phyloP scores from a whole-genome alignment of 2,113 vertebrate genomes.

The Tetraodon nigroviridis region DNA sequence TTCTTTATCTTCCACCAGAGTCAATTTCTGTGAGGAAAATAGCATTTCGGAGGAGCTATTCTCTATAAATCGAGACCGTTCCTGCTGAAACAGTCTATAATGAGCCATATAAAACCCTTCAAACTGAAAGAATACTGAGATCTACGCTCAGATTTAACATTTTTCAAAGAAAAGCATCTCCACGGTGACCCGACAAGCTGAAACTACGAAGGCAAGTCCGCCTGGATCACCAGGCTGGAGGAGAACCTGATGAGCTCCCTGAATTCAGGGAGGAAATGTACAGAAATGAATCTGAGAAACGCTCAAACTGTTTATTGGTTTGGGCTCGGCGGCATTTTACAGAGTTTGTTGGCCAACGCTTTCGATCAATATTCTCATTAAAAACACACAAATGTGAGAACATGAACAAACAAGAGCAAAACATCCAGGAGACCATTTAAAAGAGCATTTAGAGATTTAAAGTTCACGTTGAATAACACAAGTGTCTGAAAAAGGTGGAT shows the following conservation, averaged over 20 bases:
- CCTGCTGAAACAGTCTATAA: background rate
- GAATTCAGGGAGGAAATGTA: conserved; percentile 2
- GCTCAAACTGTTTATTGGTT: background rate
- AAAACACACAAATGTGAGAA: background rate
- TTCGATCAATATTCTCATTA: conserved; percentile 11
- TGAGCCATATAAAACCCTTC: background rate
- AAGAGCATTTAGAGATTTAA: too few species aligned
- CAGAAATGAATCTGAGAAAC: background rate
- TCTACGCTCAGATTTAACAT: conserved; percentile 33
- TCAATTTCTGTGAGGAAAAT: background rate
- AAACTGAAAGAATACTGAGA: conserved; percentile 27
- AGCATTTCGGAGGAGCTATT: background rate
- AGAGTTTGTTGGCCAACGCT: conserved; percentile 7
- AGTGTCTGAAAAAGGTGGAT: too few species aligned
- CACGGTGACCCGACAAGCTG: conserved; percentile 22
- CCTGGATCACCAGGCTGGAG: conserved; percentile 50
- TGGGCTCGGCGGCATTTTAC: conserved; percentile 6
- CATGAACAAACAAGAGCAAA: background rate
- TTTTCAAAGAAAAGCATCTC: conserved; percentile 57
- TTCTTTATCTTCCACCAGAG: background rate
- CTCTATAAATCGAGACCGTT: background rate
- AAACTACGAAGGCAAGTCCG: conserved; percentile 57
- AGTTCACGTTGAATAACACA: too few species aligned
- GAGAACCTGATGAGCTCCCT: background rate
- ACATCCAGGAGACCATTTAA: too few species aligned